phyloP scores from a whole-genome alignment of 2,888 invertebrate species.

The Thymelicus acteon region DNA sequence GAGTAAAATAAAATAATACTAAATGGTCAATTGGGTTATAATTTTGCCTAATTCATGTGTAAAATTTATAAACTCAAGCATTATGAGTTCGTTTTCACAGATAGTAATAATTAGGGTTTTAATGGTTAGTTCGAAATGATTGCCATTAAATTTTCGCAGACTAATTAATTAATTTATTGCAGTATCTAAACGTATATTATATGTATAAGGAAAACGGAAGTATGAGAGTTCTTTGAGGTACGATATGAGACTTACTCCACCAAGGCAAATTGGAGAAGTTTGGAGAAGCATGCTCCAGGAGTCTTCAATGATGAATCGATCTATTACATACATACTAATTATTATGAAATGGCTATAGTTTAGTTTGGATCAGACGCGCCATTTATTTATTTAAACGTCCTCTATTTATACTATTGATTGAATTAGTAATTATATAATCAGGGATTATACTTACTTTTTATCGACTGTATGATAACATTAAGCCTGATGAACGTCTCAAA shows the following conservation, averaged over 20 bases:
- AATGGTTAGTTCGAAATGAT: neutral
- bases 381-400: conserved; percentile 6
- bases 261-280: neutral
- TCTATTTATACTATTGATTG: conserved; percentile 22
- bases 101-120: conserved; percentile 6
- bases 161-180: too few relatives aligned
- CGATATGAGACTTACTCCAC: neutral
- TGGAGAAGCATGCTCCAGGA: neutral
- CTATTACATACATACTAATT: neutral
- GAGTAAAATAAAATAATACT: conserved; percentile 3
- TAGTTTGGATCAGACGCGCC: conserved; percentile 4
- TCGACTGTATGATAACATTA: conserved; percentile 32
- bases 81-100: neutral
- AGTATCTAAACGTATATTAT: too few relatives aligned
- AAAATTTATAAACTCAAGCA: neutral
- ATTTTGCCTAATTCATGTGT: conserved; percentile 20
- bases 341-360: conserved; percentile 4
- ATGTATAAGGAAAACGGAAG: too few relatives aligned
- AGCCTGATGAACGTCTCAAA: conserved; percentile 37
- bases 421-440: conserved; percentile 32
- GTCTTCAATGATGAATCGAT: neutral
- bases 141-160: too few relatives aligned
- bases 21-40: conserved; percentile 12
- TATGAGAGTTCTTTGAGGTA: too few relatives aligned
- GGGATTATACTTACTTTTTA: conserved; percentile 37